Base-by-base conservation (phyloP, 2,797 vertebrate genomes). In the Acanthopagrus latus region DNA sequence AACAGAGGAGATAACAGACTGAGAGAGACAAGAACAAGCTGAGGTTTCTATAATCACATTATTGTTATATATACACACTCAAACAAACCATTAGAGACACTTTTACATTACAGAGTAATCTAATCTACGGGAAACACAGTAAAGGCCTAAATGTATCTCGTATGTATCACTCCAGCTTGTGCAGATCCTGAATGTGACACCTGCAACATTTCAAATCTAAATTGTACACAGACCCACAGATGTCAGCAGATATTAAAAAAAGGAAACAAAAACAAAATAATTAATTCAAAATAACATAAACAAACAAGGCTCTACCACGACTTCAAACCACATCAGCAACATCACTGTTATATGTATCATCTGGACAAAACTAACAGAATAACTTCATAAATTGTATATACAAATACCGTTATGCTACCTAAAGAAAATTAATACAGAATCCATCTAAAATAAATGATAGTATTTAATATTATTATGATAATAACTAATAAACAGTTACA, bases 1-100 rank as follows among this genome's bases (percentile, higher is more conserved):
- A 8, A 65, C 18, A 59, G 72, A 25, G 41, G 57, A 48, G 74
- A 80, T 51, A 62, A 62, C 29, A 16, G 70, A 62, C 29, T n/a
- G 13, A 51, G 25, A n/a, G 10, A 47, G 41, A 71, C n/a, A 0
- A 41, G 6, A 20, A 18, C 43, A 20, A 33, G 52, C 25, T 50
- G 21, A 51, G 10, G 41, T 25, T 54, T 55, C 64, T 10, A 55
- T 27, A 25, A 25, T 3, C 6, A 16, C 11, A 27, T 25, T 7
- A 38, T 33, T 12, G n/a, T 7, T 66, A 1, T 12, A 5, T 41
- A n/a, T 44, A 3, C 27, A n/a, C 5, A 13, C 27, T n/a, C 13
- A 50, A 43, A 23, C 29, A 66, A 66, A 54, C 17, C 62, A 29
- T 55, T 27, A 16, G 12, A 16, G 23, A 16, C 21, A 7, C 23